A percentile compares a stretch with the other conserved stretches of the same genome.
Conservation (phyloP, 2,113 vertebrate genomes). For the Progne subis region DNA sequence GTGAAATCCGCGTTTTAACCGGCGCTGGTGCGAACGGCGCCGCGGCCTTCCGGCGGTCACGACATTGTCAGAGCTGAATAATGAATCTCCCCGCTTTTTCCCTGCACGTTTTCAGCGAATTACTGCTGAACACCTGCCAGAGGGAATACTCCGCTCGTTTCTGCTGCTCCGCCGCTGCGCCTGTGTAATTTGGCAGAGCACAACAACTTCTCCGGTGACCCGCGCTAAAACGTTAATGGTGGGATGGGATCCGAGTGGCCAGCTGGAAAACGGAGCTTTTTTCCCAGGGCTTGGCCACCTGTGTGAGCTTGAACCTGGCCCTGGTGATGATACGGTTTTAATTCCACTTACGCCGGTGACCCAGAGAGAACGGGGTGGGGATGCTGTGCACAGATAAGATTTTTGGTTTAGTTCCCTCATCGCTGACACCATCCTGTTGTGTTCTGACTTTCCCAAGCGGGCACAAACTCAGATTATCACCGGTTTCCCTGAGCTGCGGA, state of each 20-base stretch:
- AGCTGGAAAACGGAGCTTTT: neutral
- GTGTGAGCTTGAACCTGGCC: neutral
- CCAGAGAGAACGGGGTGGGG: accelerated
- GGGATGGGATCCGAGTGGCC: neutral
- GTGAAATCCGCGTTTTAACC: neutral
- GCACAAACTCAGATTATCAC: accelerated
- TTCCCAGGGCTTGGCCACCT: neutral
- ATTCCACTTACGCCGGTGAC: neutral
- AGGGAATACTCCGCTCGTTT: constrained; percentile 16
- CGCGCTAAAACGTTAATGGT: neutral
- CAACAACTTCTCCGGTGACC: neutral
- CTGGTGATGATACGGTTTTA: accelerated
- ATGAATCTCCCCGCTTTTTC: neutral
- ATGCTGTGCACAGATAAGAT: accelerated
- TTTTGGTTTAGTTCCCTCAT: neutral
- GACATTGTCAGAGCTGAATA: constrained; percentile 44
- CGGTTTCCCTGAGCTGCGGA: accelerated
- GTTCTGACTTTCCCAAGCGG: neutral
- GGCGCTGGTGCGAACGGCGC: accelerated
- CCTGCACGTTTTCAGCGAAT: constrained; percentile 1
- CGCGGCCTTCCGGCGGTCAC: neutral
- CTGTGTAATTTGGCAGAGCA: neutral
- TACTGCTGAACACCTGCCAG: constrained; percentile 48
- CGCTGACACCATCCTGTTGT: accelerated
- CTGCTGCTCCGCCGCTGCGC: neutral